Base-by-base conservation (phyloP, 2,888 invertebrate species). In the Sylvicola cinctus region DNA sequence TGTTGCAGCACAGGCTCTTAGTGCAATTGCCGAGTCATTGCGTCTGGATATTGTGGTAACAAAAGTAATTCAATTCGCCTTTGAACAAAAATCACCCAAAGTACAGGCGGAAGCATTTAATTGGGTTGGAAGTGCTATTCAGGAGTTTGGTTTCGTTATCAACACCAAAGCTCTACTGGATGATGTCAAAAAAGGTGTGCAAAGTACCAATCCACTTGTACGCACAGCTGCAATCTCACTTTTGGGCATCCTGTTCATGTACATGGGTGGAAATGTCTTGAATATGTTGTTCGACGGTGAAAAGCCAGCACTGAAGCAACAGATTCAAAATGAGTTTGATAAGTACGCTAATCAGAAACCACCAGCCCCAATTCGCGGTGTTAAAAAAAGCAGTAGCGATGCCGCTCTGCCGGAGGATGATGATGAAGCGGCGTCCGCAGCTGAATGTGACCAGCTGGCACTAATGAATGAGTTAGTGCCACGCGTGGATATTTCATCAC, bases 21-120 rank as follows among this genome's bases (percentile, higher is more conserved):
- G 70, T 2, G 68, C 73, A 1, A 68, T 90, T 16, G 74, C 87
- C 0, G 87, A 85, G 46, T 74, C 76, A 1, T 74, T 74, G 4
- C 73, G 70, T 17, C 57, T 90, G 8, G 80, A 83, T 35, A 70
- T 72, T 41, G 70, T 87, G 1, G 66, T 79, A 2, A 66, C 66
- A 23, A 73, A 75, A 49, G 71, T 78, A 0, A 56, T 85, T 16
- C 64, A 70, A 3, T 75, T 70, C 49, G 80, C 84, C 0, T 81
- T 87, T 55, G 72, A 70, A 44, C 85, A 88, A 54, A 88, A 87
- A 58, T 90, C 80, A 49, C 90, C 90, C 0, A 88, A 88, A 57
- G 83, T 87, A 28, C 84, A 87, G 49, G 73, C 80, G 1, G 90
- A 90, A 54, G 66, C 81, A 36, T 63, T 90, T 35, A 65, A 67